Base-by-base conservation (phyloP, 2,113 vertebrate species). In the Arenaria interpres region DNA sequence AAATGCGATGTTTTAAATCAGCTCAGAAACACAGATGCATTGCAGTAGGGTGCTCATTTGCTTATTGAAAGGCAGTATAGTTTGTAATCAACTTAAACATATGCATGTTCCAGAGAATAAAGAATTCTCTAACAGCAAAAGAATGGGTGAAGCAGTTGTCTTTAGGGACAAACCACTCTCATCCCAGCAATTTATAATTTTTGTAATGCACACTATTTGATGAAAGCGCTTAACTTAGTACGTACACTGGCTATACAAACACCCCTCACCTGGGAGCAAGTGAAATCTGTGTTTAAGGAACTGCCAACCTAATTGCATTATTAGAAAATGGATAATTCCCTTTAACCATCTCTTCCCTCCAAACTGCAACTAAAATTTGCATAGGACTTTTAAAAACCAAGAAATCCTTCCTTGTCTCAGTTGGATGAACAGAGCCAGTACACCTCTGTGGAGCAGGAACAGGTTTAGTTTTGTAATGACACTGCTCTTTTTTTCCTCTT, bases 191-290 rank as follows among this genome's bases (percentile, higher is more conserved):
- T 19, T 45, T 12, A 9, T 9, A 8, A 8, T n/a, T 67, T 50
- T 6, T 33, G 46, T 13, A 57, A 81, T 14, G 16, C 1, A 24
- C 18, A 9, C n/a, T 73, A 62, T 22, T 23, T 33, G 32, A 30
- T 2, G 1, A 28, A 74, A 75, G 13, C 0, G 0, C 1, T 4
- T 51, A 30, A 30, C 21, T 64, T 25, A 18, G 21, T 10, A 25
- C 3, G 21, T 5, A 27, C 45, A 16, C 6, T 57, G 33, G 41
- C 19, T 19, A 28, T 48, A 30, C 66, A 35, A n/a, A 37, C 7
- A 32, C 12, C 41, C 39, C 37, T 60, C 67, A 25, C 9, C 18
- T 14, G n/a, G 43, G 12, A 72, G 46, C 51, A 60, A 33, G 50
- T 3, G 18, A 54, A 75, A 35, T 8, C 35, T n/a, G 13, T 16